Percentiles rank a stretch among this genome's conserved stretches.
These are phyloP conservation scores for Psittacula cyanocephala DNA, from an alignment of 2,113 vertebrate genomes.

Conservation along the genomic window DNA sequence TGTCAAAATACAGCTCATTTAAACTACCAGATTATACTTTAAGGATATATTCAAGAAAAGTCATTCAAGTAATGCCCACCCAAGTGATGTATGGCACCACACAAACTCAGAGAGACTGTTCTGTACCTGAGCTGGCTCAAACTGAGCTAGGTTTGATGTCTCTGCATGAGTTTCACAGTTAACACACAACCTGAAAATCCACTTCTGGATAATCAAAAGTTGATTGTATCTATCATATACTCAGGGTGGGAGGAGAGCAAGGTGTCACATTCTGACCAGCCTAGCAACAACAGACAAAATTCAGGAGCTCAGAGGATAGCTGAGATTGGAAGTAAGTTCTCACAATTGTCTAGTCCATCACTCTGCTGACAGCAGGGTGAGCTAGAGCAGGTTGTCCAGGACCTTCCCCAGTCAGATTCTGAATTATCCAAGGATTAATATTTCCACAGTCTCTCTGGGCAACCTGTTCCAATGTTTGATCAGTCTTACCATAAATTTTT, in stretches of 20 bases:
- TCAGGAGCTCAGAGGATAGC: not conserved
- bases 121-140: not conserved
- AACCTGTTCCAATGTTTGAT: not conserved
- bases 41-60: not conserved
- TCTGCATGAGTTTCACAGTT: not conserved
- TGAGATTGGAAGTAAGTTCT: not conserved
- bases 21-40: not conserved
- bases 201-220: not conserved
- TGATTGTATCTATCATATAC: not conserved
- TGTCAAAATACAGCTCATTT: not conserved
- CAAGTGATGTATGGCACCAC: not conserved
- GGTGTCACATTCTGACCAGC: not conserved
- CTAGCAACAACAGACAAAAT: not conserved
- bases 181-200: not conserved
- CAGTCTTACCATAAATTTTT: not conserved
- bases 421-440: not conserved
- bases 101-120: not conserved
- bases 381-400: not conserved
- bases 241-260: rapidly evolving
- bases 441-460: not conserved
- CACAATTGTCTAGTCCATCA: not conserved
- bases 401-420: not conserved
- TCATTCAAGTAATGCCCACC: not conserved
- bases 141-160: not conserved
- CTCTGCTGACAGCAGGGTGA: not conserved